Evolutionary conservation across 1,140 invertebrate species (phyloP).

Genomic region (Cydia strobilella): DNA sequence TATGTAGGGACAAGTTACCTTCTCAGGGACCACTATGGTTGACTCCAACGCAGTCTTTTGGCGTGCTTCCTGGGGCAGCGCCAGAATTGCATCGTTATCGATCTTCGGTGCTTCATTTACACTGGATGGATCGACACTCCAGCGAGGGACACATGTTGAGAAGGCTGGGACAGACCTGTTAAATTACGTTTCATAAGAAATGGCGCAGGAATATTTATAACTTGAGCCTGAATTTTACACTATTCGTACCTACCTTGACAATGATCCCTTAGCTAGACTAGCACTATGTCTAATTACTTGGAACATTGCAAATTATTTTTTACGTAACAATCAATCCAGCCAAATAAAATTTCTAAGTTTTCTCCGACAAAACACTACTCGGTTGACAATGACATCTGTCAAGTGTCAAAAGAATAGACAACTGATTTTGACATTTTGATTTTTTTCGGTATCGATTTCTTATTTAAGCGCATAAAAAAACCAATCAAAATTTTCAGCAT

Average conservation of each 20-base stretch:
- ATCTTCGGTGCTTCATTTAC: slow-evolving; percentile 75
- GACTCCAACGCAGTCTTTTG: slow-evolving; percentile 79
- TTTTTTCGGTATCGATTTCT: neutral
- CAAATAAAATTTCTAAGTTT: slow-evolving; percentile 20
- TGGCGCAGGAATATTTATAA: neutral
- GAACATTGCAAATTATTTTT: slow-evolving; percentile 25
- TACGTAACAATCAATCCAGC: slow-evolving; percentile 27
- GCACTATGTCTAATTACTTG: slow-evolving; percentile 28
- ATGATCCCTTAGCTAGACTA: neutral
- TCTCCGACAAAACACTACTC: slow-evolving; percentile 9
- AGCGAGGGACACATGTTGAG: slow-evolving; percentile 50
- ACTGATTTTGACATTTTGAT: neutral
- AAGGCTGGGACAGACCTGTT: slow-evolving; percentile 61
- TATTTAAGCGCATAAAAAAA: neutral
- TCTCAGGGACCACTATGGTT: slow-evolving; percentile 80
- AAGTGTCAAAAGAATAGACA: slow-evolving; percentile 15
- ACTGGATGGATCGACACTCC: slow-evolving; percentile 50
- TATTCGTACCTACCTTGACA: neutral
- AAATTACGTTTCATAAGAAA: slow-evolving; percentile 34
- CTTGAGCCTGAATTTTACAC: neutral
- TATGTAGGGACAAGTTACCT: slow-evolving; percentile 56
- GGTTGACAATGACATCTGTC: slow-evolving; percentile 2
- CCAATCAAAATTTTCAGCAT: neutral
- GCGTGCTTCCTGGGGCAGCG: slow-evolving; percentile 79
- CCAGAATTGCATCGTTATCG: slow-evolving; percentile 75